These are phyloP conservation scores for Tipula vernalis DNA, from an alignment of 2,888 invertebrate genomes.

Conservation along the genomic window DNA sequence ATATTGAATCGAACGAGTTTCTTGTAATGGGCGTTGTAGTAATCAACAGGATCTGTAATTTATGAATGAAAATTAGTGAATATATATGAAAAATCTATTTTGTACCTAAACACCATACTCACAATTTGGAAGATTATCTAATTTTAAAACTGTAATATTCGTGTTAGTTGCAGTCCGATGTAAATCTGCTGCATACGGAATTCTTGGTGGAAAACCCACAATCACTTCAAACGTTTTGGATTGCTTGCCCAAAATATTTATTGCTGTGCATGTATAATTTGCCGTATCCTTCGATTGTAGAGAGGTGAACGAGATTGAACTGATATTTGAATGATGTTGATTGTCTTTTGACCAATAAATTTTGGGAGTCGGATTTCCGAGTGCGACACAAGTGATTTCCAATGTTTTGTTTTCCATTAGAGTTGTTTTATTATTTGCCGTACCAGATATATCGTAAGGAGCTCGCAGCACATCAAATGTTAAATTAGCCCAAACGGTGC, in stretches of 20 bases:
- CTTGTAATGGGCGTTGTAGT: neutral
- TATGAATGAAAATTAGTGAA: too few relatives aligned
- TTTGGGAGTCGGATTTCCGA: neutral
- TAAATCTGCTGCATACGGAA: neutral
- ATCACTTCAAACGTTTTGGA: neutral
- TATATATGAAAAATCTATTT: too few relatives aligned
- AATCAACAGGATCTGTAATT: neutral
- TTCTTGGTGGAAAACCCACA: neutral
- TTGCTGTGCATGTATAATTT: neutral
- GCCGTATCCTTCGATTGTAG: neutral
- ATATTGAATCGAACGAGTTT: neutral
- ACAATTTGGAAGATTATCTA: neutral
- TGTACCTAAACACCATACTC: neutral
- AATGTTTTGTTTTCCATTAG: neutral
- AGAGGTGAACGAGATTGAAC: neutral
- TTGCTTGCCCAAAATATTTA: neutral
- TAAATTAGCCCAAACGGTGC: neutral
- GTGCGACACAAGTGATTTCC: neutral
- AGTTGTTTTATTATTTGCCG: neutral
- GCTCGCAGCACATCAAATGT: neutral
- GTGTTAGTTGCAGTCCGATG: neutral
- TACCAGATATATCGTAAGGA: neutral
- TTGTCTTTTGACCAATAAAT: neutral
- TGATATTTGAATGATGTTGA: neutral
- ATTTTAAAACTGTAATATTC: neutral